Evolutionary conservation across 2,797 vertebrate species (phyloP).

Genomic region (Emys orbicularis): DNA sequence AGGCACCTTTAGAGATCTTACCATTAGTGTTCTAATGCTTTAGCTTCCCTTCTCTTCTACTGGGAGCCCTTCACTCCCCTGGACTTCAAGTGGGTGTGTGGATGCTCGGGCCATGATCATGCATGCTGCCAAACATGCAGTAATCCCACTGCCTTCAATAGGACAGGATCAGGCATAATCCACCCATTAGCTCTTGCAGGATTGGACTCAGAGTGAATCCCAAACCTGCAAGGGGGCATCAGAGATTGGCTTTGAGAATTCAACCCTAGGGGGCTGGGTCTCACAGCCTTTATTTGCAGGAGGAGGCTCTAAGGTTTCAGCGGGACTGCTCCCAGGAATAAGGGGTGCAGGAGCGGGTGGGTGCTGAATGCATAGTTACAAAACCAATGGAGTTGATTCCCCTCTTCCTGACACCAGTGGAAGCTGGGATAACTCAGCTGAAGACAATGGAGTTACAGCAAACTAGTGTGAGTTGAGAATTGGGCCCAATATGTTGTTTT

Average conservation of each 20-base stretch:
- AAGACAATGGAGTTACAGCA: not conserved
- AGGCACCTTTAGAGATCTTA: not conserved
- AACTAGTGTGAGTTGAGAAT: not conserved
- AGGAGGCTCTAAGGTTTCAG: not conserved
- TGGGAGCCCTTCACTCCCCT: not conserved
- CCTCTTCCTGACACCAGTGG: not conserved
- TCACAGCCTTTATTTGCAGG: not conserved
- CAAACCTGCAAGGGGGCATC: not conserved
- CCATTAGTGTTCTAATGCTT: not conserved
- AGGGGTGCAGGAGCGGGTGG: not conserved
- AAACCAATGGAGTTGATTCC: not conserved
- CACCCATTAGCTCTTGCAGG: not conserved
- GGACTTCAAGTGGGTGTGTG: not conserved
- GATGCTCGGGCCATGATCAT: not conserved
- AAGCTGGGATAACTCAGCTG: not conserved
- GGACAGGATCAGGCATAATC: rapidly evolving
- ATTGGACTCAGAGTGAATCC: not conserved
- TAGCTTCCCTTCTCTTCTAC: not conserved
- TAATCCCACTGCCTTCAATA: not conserved
- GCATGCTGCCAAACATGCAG: no score
- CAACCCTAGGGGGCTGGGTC: not conserved
- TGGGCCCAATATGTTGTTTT: not conserved
- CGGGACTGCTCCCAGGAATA: not conserved
- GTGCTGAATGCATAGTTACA: constrained; percentile 5
- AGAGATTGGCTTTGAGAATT: not conserved